These are phyloP conservation scores for human (Homo sapiens) DNA, from an alignment of 2,113 vertebrate species.

Conservation along the genomic window GRCh38 chr11:9638001-9638500, in stretches of 20 bases:
- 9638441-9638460: too few relatives aligned
- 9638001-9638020: not conserved
- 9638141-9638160: not conserved
- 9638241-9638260: not conserved
- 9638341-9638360: not conserved
- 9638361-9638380: not conserved
- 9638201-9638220: not conserved
- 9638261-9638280: not conserved
- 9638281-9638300: not conserved
- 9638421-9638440: too few relatives aligned
- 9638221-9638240: not conserved
- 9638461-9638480: too few relatives aligned
- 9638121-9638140: not conserved
- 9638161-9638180: not conserved
- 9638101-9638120: not conserved
- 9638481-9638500: too few relatives aligned
- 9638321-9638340: not conserved
- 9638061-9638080: not conserved
- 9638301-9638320: not conserved
- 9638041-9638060: not conserved
- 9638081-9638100: conserved; percentile 10
- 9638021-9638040: not conserved
- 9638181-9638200: not conserved
- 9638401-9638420: too few relatives aligned
- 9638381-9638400: not conserved